Evolutionary conservation across 2,113 vertebrate species (phyloP).

Genomic region (Colistium nudipinnis): DNA sequence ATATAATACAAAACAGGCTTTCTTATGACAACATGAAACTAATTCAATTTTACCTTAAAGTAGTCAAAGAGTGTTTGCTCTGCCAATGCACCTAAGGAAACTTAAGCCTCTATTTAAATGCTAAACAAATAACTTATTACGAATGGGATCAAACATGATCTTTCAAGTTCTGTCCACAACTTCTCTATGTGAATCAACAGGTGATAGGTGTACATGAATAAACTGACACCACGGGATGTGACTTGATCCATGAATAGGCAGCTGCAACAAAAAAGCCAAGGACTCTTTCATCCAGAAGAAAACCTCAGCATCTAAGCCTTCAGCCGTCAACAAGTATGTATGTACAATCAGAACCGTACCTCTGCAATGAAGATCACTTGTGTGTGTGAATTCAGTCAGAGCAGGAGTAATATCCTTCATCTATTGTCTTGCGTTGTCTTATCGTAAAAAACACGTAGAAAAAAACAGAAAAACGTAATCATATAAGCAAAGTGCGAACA

Average conservation of each 20-base stretch:
- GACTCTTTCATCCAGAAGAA: conserved; percentile 8
- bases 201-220: not conserved
- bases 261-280: not conserved
- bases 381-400: conserved; percentile 48
- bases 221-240: not conserved
- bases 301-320: conserved; percentile 1
- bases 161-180: not conserved
- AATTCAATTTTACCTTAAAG: not conserved
- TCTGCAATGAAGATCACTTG: conserved; percentile 49
- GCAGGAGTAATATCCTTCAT: conserved; percentile 22
- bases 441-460: not conserved
- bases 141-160: no score
- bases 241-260: not conserved
- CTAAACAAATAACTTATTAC: conserved; percentile 42
- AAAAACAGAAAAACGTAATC: no score
- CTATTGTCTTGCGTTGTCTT: conserved; percentile 6
- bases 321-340: conserved; percentile 32
- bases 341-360: conserved; percentile 54
- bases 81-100: conserved; percentile 11
- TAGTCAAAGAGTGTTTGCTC: not conserved
- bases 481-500: conserved; percentile 19
- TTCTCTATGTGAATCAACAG: conserved; percentile 7
- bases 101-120: conserved; percentile 41
- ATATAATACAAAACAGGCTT: not conserved
- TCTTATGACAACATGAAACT: not conserved